Conservation (phyloP, 1,140 invertebrate species). For the Popillia japonica region DNA sequence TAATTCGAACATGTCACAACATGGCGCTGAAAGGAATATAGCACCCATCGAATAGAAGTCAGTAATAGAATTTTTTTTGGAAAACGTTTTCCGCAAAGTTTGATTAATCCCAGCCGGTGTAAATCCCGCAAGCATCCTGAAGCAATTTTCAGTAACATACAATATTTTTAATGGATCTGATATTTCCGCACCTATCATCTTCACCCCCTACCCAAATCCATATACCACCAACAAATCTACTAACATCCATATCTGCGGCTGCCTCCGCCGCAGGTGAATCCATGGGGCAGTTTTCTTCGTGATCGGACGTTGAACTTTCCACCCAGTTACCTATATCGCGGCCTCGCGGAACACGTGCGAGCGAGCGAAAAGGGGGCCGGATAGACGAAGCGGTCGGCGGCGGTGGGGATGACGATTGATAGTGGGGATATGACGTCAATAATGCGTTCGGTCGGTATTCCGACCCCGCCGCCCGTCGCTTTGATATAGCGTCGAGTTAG, state of each 20-base stretch:
- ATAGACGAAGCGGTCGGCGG: conserved; percentile 45
- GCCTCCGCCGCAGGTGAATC: neutral
- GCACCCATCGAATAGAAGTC: too few species aligned
- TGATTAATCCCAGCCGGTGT: too few species aligned
- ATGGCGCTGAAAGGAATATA: too few species aligned
- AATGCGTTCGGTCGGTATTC: conserved; percentile 33
- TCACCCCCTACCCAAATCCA: neutral
- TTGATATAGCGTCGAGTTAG: neutral
- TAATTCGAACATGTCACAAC: too few species aligned
- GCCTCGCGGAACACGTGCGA: conserved; percentile 27
- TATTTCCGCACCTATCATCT: neutral
- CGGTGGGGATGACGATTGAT: conserved; percentile 44
- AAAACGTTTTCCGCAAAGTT: too few species aligned
- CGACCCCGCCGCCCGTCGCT: neutral
- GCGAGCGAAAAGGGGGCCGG: neutral
- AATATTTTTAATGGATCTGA: too few species aligned
- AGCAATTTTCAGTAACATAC: too few species aligned
- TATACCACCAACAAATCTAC: neutral
- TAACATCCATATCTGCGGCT: neutral
- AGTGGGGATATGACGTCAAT: conserved; percentile 49
- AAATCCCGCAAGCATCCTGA: too few species aligned
- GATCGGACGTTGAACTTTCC: conserved; percentile 51
- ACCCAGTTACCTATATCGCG: conserved; percentile 54
- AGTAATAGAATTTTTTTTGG: too few species aligned
- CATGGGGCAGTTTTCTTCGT: conserved; percentile 35